These are phyloP conservation scores for Xylophagus ater DNA, from an alignment of 2,888 invertebrate genomes.

Conservation along the genomic window DNA sequence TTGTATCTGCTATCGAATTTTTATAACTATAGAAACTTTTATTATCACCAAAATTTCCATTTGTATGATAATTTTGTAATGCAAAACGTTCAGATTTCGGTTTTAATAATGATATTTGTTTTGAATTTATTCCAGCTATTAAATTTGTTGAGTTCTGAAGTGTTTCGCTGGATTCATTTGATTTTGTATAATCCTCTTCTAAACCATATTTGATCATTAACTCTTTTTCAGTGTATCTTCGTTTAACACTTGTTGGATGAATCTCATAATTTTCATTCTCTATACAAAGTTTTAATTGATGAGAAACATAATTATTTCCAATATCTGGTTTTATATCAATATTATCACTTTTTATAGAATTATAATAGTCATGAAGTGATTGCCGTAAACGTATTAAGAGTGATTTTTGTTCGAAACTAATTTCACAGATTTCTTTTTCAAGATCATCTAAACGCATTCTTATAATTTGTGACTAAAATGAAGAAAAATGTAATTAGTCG, in stretches of 20 bases:
- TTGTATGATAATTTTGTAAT: neutral
- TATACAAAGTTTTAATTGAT: slow-evolving; percentile 24
- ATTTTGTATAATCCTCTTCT: slow-evolving; percentile 1
- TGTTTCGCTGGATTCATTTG: neutral
- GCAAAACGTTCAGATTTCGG: slow-evolving; percentile 20
- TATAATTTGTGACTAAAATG: neutral
- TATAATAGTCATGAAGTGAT: slow-evolving; percentile 25
- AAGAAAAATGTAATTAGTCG: neutral
- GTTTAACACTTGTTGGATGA: slow-evolving; percentile 24
- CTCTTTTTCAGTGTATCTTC: slow-evolving; percentile 27
- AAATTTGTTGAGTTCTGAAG: neutral
- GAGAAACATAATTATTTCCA: slow-evolving; percentile 27
- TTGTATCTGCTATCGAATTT: too few relatives aligned
- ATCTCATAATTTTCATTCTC: slow-evolving; percentile 24
- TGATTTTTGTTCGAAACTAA: slow-evolving; percentile 32
- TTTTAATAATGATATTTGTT: slow-evolving; percentile 20
- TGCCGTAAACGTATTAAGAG: slow-evolving; percentile 28
- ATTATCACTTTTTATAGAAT: slow-evolving; percentile 20
- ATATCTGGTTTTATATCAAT: slow-evolving; percentile 22
- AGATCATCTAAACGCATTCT: slow-evolving; percentile 30
- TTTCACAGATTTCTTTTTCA: slow-evolving; percentile 32
- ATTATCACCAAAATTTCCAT: neutral
- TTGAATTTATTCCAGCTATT: neutral
- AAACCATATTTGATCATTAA: slow-evolving; percentile 25
- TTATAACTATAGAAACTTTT: too few relatives aligned